A percentile compares a stretch with the other conserved stretches of the same genome.
Conservation (phyloP, 2,888 invertebrate genomes). For the Drosophila setosimentum region DNA sequence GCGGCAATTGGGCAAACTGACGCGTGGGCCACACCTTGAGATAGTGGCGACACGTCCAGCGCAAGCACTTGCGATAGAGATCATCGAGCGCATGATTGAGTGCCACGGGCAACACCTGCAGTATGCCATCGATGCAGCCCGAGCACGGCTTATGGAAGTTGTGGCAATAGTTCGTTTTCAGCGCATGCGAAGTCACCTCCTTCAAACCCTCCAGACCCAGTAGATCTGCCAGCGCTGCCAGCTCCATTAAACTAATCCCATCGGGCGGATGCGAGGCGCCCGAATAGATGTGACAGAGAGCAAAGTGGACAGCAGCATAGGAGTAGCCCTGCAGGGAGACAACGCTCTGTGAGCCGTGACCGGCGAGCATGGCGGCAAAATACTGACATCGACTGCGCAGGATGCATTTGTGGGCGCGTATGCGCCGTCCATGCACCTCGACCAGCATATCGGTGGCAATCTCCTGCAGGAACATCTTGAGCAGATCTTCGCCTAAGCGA, state of each 20-base stretch:
- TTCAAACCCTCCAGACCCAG: constrained; percentile 95
- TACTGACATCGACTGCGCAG: constrained; percentile 96
- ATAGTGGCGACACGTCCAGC: constrained; percentile 95
- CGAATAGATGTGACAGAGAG: constrained; percentile 96
- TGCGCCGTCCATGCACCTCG: constrained; percentile 92
- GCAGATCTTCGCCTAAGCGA: constrained; percentile 93
- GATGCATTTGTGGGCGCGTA: constrained; percentile 96
- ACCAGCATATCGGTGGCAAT: constrained; percentile 95
- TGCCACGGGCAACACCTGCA: constrained; percentile 94
- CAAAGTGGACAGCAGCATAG: constrained; percentile 94
- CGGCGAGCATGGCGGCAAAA: constrained; percentile 95
- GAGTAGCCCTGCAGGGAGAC: constrained; percentile 94
- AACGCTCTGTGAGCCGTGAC: constrained; percentile 93
- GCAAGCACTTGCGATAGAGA: constrained; percentile 92
- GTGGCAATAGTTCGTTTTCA: constrained; percentile 96
- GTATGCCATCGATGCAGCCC: constrained; percentile 93
- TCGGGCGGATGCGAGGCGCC: constrained; percentile 95
- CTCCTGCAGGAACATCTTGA: constrained; percentile 96
- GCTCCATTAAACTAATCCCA: constrained; percentile 93
- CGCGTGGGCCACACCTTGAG: constrained; percentile 96
- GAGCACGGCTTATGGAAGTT: constrained; percentile 97
- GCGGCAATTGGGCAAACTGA: constrained; percentile 93
- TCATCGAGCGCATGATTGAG: constrained; percentile 95
- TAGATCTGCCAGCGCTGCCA: constrained; percentile 95
- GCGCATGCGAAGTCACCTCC: constrained; percentile 94